Evolutionary conservation across 1,140 invertebrate species (phyloP).

Genomic region (Lordiphosa collinella): DNA sequence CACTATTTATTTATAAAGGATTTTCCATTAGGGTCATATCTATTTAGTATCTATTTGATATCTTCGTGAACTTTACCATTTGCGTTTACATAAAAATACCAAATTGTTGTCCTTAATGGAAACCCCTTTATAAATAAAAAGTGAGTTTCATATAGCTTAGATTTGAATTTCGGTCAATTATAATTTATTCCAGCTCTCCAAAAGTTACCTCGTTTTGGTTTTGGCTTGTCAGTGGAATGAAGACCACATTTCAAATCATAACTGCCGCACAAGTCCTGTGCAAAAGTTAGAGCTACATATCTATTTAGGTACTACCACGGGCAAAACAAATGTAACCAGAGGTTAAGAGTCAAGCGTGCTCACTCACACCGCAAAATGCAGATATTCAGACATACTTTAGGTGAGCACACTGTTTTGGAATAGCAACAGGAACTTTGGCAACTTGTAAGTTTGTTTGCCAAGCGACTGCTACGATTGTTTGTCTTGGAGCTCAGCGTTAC

Average conservation of each 20-base stretch:
- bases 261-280: slow-evolving; percentile 23
- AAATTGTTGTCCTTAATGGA: too few relatives aligned
- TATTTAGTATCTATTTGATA: too few relatives aligned
- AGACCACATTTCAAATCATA: slow-evolving; percentile 11
- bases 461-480: slow-evolving; percentile 32
- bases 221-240: slow-evolving; percentile 15
- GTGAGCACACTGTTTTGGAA: slow-evolving; percentile 5
- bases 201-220: not conserved
- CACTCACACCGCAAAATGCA: not conserved
- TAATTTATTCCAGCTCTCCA: slow-evolving; percentile 10
- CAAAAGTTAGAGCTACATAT: slow-evolving; percentile 22
- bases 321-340: slow-evolving; percentile 25
- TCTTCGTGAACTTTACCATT: too few relatives aligned
- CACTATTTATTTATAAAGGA: too few relatives aligned
- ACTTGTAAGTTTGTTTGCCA: slow-evolving; percentile 50
- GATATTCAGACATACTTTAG: not conserved
- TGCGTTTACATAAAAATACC: too few relatives aligned
- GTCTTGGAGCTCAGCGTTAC: slow-evolving; percentile 17
- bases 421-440: slow-evolving; percentile 42
- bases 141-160: too few relatives aligned
- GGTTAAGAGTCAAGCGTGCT: slow-evolving; percentile 36
- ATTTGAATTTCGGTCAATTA: slow-evolving; percentile 1
- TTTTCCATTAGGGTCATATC: too few relatives aligned
- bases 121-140: too few relatives aligned
- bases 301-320: slow-evolving; percentile 18